Evolutionary conservation across 2,113 vertebrate genomes (phyloP).

Genomic region (Myrmecobius fasciatus): DNA sequence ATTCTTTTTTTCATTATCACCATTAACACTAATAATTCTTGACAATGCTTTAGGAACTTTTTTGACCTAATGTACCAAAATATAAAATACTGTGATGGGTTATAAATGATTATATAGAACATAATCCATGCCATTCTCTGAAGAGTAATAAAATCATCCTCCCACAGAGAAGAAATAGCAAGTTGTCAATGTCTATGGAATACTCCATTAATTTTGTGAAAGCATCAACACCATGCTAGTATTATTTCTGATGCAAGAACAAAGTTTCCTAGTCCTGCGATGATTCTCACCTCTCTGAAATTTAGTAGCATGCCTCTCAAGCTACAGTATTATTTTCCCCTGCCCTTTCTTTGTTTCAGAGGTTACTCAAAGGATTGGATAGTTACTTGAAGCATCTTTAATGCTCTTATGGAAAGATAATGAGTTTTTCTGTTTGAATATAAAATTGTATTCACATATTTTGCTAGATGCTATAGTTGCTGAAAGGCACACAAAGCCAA

Average conservation of each 20-base stretch:
- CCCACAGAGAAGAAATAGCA: slow-evolving; percentile 8
- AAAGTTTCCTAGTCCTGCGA: slow-evolving; percentile 2
- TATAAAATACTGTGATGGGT: background rate
- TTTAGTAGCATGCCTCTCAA: background rate
- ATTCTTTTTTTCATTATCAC: slow-evolving; percentile 17
- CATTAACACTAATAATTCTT: slow-evolving; percentile 25
- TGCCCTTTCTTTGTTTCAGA: background rate
- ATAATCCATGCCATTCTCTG: background rate
- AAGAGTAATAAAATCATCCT: slow-evolving; percentile 34
- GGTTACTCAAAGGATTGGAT: background rate
- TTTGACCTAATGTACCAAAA: background rate
- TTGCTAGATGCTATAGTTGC: slow-evolving; percentile 24
- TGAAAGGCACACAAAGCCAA: slow-evolving; percentile 39
- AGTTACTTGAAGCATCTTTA: background rate
- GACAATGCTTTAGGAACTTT: background rate
- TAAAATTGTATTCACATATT: slow-evolving; percentile 47
- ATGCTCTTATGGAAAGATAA: slow-evolving; percentile 41
- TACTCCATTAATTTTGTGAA: slow-evolving; percentile 21
- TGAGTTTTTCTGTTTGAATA: background rate
- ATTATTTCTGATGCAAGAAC: background rate
- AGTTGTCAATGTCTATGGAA: slow-evolving; percentile 21
- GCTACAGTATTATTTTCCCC: background rate
- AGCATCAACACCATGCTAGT: background rate
- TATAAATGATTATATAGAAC: slow-evolving; percentile 1
- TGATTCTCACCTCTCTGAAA: background rate